A percentile compares a stretch with the other conserved stretches of the same genome.
Evolutionary conservation across 2,113 vertebrate species (phyloP).

Genomic region (Struthidea cinerea): DNA sequence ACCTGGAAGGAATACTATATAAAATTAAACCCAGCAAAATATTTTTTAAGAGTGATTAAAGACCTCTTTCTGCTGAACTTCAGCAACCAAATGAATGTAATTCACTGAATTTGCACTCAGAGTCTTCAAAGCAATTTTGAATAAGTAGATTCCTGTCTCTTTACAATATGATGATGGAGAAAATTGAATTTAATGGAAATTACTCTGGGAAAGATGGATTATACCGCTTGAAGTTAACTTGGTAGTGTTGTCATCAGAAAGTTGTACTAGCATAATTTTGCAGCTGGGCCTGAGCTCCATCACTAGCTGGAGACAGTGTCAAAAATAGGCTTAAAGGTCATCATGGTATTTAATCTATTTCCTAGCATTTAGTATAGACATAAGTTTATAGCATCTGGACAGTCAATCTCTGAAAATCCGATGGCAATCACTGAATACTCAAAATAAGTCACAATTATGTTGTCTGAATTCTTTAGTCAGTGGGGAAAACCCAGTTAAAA

Average conservation of each 20-base stretch:
- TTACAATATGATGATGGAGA: neutral
- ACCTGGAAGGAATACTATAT: neutral
- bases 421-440: neutral
- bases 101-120: neutral
- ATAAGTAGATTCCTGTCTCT: neutral
- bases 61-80: neutral
- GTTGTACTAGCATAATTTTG: neutral
- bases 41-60: neutral
- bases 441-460: neutral
- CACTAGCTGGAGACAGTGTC: neutral
- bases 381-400: neutral
- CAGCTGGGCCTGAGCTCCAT: neutral
- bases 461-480: neutral
- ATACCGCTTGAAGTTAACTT: neutral
- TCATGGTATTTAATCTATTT: neutral
- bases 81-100: neutral
- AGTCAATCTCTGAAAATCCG: neutral
- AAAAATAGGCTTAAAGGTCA: neutral
- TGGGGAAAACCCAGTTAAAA: neutral
- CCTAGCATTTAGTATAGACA: neutral
- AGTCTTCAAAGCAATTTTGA: neutral
- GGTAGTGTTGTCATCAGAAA: neutral
- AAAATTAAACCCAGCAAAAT: neutral
- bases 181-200: slow-evolving; percentile 1
- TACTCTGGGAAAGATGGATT: neutral